Percentiles rank a stretch among this genome's conserved stretches.
Conservation (phyloP, 1,140 invertebrate genomes). For the Drosophila azteca region DNA sequence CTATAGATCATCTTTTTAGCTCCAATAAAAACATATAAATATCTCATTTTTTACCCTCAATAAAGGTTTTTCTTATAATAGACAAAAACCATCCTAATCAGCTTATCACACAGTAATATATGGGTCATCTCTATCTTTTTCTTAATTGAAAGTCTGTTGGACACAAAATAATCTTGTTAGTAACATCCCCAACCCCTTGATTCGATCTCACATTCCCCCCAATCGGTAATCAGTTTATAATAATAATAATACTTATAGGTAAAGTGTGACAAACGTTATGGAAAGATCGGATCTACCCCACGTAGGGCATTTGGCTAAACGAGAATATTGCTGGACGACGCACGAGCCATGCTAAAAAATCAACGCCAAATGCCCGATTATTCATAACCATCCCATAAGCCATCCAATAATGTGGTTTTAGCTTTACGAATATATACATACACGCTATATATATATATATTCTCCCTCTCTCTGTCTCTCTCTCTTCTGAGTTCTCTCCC, state of each 20-base stretch:
- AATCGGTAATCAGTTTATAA: not conserved
- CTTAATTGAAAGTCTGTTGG: slow-evolving; percentile 48
- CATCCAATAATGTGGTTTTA: slow-evolving; percentile 42
- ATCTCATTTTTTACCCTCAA: too few relatives aligned
- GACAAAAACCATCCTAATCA: not conserved
- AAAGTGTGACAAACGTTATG: not conserved
- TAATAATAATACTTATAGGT: not conserved
- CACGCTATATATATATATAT: not conserved
- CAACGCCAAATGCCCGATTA: slow-evolving; percentile 69
- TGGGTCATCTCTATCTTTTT: slow-evolving; percentile 30
- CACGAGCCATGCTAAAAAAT: slow-evolving; percentile 65
- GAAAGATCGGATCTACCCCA: slow-evolving; percentile 3
- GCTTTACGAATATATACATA: slow-evolving; percentile 13
- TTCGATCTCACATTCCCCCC: not conserved
- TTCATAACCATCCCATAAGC: slow-evolving; percentile 57
- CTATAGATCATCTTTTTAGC: too few relatives aligned
- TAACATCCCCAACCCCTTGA: not conserved
- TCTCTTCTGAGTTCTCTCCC: not conserved
- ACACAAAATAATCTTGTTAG: slow-evolving; percentile 9
- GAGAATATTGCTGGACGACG: slow-evolving; percentile 39
- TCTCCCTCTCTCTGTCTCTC: not conserved
- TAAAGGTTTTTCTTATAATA: not conserved
- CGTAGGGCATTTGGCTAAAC: slow-evolving; percentile 34
- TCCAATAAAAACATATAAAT: too few relatives aligned
- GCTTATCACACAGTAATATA: slow-evolving; percentile 26